Evolutionary conservation across 2,888 invertebrate genomes (phyloP).

Genomic region (Hipparchia semele): DNA sequence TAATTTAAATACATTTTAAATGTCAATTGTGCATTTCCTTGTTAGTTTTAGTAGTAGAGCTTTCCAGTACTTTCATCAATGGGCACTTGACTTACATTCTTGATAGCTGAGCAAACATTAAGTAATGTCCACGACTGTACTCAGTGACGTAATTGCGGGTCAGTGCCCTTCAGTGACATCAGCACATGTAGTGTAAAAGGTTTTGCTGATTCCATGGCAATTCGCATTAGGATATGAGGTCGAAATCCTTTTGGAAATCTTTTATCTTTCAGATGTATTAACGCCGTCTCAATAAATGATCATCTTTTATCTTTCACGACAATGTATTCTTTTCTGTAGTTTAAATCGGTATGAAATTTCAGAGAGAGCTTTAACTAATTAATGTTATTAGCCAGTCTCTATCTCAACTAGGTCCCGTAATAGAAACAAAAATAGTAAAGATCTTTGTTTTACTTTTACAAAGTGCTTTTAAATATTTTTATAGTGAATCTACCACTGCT

Average conservation of each 20-base stretch:
- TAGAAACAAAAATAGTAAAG: too few species aligned
- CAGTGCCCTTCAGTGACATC: conserved; percentile 47
- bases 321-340: conserved; percentile 9
- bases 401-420: too few species aligned
- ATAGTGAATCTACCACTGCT: too few species aligned
- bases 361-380: background rate
- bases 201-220: conserved; percentile 33
- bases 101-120: conserved; percentile 29
- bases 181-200: conserved; percentile 32
- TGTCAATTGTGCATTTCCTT: conserved; percentile 14
- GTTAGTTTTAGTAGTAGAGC: conserved; percentile 2
- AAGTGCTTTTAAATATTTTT: too few species aligned
- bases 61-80: conserved; percentile 17
- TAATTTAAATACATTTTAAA: background rate
- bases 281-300: conserved; percentile 22
- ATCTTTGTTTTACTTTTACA: too few species aligned
- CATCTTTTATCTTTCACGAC: conserved; percentile 23
- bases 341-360: conserved; percentile 6
- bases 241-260: conserved; percentile 35
- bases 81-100: conserved; percentile 24
- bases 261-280: conserved; percentile 33
- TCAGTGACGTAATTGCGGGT: conserved; percentile 46
- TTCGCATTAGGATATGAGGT: conserved; percentile 36
- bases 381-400: conserved; percentile 6
- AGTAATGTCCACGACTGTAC: conserved; percentile 42